A percentile compares a stretch with the other conserved stretches of the same genome.
phyloP scores from a whole-genome alignment of 2,797 vertebrate species.

The Acridotheres tristis region DNA sequence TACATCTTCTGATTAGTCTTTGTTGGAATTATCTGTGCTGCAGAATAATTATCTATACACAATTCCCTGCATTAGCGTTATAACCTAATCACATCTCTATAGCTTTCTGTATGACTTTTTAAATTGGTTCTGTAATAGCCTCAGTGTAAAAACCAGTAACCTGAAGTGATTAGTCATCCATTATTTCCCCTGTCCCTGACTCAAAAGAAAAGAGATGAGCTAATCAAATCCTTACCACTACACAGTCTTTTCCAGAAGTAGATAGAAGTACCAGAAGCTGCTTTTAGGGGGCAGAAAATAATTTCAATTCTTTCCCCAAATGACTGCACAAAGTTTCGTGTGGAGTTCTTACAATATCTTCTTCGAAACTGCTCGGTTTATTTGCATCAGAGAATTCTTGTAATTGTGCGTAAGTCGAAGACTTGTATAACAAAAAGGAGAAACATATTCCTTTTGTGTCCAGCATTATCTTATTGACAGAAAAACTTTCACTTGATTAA shows the following conservation, averaged over 20 bases:
- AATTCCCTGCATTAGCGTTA: constrained; percentile 36
- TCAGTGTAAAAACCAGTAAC: constrained; percentile 33
- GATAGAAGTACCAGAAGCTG: background rate
- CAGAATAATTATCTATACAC: constrained; percentile 36
- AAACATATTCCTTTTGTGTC: background rate
- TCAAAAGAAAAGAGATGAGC: constrained; percentile 37
- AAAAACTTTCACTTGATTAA: background rate
- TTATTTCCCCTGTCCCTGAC: constrained; percentile 12
- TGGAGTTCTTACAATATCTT: background rate
- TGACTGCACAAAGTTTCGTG: background rate
- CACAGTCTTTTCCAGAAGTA: background rate
- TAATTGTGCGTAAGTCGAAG: background rate
- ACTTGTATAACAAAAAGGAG: background rate
- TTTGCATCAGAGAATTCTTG: background rate
- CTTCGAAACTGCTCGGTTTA: background rate
- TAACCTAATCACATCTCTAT: constrained; percentile 40
- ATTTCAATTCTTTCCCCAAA: background rate
- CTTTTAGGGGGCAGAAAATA: background rate
- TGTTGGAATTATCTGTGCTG: constrained; percentile 27
- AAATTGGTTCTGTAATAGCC: constrained; percentile 51
- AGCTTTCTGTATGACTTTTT: constrained; percentile 24
- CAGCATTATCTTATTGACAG: background rate
- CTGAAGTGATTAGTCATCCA: constrained; percentile 54
- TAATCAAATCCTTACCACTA: constrained; percentile 3
- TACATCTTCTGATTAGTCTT: constrained; percentile 22